Evolutionary conservation across 2,888 invertebrate species (phyloP).

Genomic region (Agrotis clavis): DNA sequence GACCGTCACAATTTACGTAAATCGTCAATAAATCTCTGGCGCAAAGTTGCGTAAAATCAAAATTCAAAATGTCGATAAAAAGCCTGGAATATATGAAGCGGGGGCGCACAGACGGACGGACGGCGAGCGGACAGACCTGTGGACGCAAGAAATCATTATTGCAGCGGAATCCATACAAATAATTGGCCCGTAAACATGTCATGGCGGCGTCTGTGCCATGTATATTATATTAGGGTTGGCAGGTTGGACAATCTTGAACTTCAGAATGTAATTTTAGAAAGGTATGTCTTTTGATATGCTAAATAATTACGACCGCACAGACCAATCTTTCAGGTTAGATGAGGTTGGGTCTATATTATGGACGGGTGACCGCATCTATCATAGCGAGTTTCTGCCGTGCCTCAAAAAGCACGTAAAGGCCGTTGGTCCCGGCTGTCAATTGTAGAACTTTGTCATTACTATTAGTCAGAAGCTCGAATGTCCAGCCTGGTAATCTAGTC

Average conservation of each 20-base stretch:
- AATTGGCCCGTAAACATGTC: slow-evolving; percentile 92
- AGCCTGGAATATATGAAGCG: slow-evolving; percentile 80
- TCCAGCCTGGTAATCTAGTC: too few relatives aligned
- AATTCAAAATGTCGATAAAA: slow-evolving; percentile 83
- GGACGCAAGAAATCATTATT: slow-evolving; percentile 90
- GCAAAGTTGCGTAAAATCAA: slow-evolving; percentile 78
- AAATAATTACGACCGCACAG: too few relatives aligned
- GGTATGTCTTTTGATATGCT: background rate
- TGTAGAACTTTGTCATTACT: too few relatives aligned
- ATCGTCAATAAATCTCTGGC: slow-evolving; percentile 79
- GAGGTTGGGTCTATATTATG: too few relatives aligned
- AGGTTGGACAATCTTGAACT: background rate
- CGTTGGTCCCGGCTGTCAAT: too few relatives aligned
- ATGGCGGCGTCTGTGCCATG: slow-evolving; percentile 90
- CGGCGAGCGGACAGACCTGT: slow-evolving; percentile 74
- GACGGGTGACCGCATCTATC: too few relatives aligned
- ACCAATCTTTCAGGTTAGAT: too few relatives aligned
- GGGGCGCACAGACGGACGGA: slow-evolving; percentile 63
- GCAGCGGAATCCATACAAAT: slow-evolving; percentile 91
- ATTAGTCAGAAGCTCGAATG: too few relatives aligned
- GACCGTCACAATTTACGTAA: slow-evolving; percentile 64
- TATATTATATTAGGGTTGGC: slow-evolving; percentile 87
- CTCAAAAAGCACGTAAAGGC: too few relatives aligned
- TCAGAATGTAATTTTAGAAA: background rate
- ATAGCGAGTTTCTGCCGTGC: too few relatives aligned